Conservation (phyloP, 2,113 vertebrate species). For the Lophius piscatorius region DNA sequence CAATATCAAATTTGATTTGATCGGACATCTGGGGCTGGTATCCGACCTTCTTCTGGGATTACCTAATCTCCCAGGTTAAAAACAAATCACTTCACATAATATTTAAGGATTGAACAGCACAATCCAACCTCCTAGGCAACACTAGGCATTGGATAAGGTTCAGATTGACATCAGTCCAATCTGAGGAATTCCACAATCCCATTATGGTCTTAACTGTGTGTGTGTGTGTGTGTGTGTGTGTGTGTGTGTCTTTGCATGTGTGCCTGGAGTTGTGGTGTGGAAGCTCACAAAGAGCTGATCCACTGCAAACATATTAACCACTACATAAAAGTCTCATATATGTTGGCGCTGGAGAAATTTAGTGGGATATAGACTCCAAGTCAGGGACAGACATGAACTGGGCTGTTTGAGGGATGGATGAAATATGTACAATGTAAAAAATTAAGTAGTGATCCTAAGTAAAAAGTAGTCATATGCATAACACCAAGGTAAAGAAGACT, state of each 20-base stretch:
- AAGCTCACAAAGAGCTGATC: slow-evolving; percentile 54
- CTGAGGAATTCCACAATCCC: slow-evolving; percentile 57
- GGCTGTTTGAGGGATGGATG: slow-evolving; percentile 6
- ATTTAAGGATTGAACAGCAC: slow-evolving; percentile 50
- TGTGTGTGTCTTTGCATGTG: slow-evolving; percentile 4
- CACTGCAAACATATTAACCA: slow-evolving; percentile 58
- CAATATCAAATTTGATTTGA: slow-evolving; percentile 59
- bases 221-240: slow-evolving; percentile 37
- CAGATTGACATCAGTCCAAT: slow-evolving; percentile 37
- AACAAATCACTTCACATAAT: slow-evolving; percentile 60
- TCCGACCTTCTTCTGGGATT: slow-evolving; percentile 50
- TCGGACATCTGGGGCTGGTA: slow-evolving; percentile 37
- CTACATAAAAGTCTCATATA: slow-evolving; percentile 48
- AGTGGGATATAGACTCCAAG: slow-evolving; percentile 18
- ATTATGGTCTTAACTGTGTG: slow-evolving; percentile 49
- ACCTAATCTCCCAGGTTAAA: slow-evolving; percentile 66
- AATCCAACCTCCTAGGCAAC: slow-evolving; percentile 48
- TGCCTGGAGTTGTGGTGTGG: slow-evolving; percentile 5
- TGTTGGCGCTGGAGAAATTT: slow-evolving; percentile 48
- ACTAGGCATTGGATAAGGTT: slow-evolving; percentile 4
- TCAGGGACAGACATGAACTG: slow-evolving; percentile 25
- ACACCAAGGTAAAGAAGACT: background rate
- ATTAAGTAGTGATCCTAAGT: too few relatives aligned
- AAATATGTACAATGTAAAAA: too few relatives aligned
- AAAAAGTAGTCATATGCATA: too few relatives aligned